Base-by-base conservation (phyloP, 1,140 invertebrate species). In the Bombus fervidus region DNA sequence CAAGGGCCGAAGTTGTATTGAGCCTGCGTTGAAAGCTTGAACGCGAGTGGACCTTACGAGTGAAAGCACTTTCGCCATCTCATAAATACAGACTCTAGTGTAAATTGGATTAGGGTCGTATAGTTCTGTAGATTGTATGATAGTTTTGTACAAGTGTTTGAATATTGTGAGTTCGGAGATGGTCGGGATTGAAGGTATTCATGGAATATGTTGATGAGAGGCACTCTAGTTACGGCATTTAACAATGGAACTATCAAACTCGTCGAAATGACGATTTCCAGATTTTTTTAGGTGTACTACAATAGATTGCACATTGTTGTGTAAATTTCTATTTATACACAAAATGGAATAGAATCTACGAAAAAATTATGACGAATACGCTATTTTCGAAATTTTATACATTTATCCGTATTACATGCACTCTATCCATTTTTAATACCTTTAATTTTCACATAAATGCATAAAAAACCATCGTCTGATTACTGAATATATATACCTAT, bases 11-110 rank as follows among this genome's bases (percentile, higher is more conserved):
- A 57, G 43, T 75, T 57, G n/a, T 75, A 57, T 75, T 25, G 31
- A 57, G 47, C 37, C 53, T 3, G 31, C 18, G 41, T 41, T 53
- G 47, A 53, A 37, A 18, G 72, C n/a, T 22, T 41, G 39, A 43
- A 22, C n/a, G 28, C 28, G 68, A 71, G 68, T 71, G 68, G 68
- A 28, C 37, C 37, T 41, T 1, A 25, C 22, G 9, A 28, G 43
- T 31, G 18, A 31, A 28, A 34, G 73, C 31, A 75, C 47, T 75
- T 53, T 28, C 43, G 53, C 43, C 22, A 34, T 75, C 73, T 53
- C 73, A 28, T 57, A 75, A 75, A 75, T 75, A 57, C 31, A 13
- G 31, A 57, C n/a, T 37, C 73, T 6, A 57, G 73, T 75, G 73
- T 22, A 75, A 75, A 75, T 75, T 75, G 73, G 47, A 41, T 75